Evolutionary conservation across 2,888 invertebrate species (phyloP).

Genomic region (Tetramorium bicarinatum): DNA sequence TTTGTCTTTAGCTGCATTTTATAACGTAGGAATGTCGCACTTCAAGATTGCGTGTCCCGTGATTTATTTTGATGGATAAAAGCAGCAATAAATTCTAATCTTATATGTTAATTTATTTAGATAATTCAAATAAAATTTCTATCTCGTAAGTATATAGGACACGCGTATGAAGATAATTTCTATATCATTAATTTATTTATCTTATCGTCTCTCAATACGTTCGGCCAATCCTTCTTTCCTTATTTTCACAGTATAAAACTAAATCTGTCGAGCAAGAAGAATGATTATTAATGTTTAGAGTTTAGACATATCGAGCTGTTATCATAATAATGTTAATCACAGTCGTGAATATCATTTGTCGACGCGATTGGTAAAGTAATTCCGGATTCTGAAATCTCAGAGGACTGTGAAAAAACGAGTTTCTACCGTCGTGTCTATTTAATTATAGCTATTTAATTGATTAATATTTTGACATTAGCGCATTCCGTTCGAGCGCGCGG

Average conservation of each 20-base stretch:
- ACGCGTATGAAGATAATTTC: not conserved
- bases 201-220: not conserved
- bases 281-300: constrained; percentile 10
- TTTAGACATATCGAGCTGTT: not conserved
- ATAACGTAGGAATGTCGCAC: not conserved
- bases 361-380: not conserved
- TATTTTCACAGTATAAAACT: not conserved
- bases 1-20: not conserved
- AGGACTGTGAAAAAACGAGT: not conserved
- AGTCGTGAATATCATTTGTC: not conserved
- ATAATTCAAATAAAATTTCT: not conserved
- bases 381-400: not conserved
- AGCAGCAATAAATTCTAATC: not conserved
- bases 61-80: not conserved
- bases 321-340: not conserved
- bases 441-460: constrained; percentile 26
- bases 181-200: not conserved
- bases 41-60: not conserved
- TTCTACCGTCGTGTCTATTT: constrained; percentile 1
- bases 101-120: constrained; percentile 12
- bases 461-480: constrained; percentile 45
- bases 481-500: constrained; percentile 20
- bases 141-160: not conserved
- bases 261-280: not conserved
- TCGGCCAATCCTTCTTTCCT: not conserved